Conservation (phyloP, 2,113 vertebrate species). For the Ascaphus truei region DNA sequence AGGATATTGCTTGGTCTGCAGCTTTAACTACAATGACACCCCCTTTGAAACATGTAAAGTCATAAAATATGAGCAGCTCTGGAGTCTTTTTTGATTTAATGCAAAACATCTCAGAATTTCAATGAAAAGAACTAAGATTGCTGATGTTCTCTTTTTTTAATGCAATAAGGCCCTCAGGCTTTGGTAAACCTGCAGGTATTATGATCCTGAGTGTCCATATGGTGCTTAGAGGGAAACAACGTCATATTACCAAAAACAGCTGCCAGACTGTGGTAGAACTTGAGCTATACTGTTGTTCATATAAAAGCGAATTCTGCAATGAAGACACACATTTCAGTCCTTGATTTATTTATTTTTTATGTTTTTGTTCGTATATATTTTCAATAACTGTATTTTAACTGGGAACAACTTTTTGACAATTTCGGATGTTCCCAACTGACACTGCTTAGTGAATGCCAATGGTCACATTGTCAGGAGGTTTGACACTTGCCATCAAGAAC, state of each 20-base stretch:
- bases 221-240: slow-evolving; percentile 5
- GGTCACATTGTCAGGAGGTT: too few relatives aligned
- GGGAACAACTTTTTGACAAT: too few relatives aligned
- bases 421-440: too few relatives aligned
- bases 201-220: slow-evolving; percentile 16
- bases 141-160: background rate
- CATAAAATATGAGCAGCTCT: background rate
- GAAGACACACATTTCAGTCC: slow-evolving; percentile 4
- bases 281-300: slow-evolving; percentile 3
- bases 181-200: slow-evolving; percentile 14
- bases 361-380: too few relatives aligned
- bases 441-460: too few relatives aligned
- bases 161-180: slow-evolving; percentile 7
- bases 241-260: slow-evolving; percentile 18
- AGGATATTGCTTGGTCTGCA: too few relatives aligned
- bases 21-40: too few relatives aligned
- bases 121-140: background rate
- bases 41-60: too few relatives aligned
- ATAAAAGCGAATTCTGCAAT: slow-evolving; percentile 2
- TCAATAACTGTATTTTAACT: too few relatives aligned
- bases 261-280: slow-evolving; percentile 16
- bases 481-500: too few relatives aligned
- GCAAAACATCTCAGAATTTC: background rate
- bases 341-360: too few relatives aligned
- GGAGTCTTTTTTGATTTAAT: background rate